Evolutionary conservation across 2,797 vertebrate species (phyloP).

Genomic region (Gadopsis bispinosus): DNA sequence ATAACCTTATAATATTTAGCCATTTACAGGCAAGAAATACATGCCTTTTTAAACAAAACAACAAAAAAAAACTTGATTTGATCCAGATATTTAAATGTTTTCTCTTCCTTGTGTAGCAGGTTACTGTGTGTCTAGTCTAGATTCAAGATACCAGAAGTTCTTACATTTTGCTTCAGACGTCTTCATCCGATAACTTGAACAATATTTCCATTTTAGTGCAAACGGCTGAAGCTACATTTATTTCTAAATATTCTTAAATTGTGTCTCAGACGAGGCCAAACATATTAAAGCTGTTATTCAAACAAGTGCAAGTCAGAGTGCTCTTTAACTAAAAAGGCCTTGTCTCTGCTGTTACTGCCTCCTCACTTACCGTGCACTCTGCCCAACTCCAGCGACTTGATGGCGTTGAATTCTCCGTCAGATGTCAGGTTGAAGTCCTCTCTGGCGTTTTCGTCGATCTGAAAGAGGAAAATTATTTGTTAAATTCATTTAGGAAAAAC

Average conservation of each 20-base stretch:
- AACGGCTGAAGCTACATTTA: slow-evolving; percentile 11
- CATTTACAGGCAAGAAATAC: neutral
- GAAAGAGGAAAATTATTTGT: neutral
- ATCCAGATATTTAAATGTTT: neutral
- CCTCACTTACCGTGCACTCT: slow-evolving; percentile 34
- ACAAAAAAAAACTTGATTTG: neutral
- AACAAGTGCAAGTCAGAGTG: slow-evolving; percentile 10
- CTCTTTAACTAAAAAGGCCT: slow-evolving; percentile 19
- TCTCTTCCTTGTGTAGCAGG: neutral
- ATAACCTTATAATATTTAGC: neutral
- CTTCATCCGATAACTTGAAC: slow-evolving; percentile 6
- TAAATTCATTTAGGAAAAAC: neutral
- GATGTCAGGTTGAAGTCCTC: slow-evolving; percentile 42
- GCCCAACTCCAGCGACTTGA: slow-evolving; percentile 33
- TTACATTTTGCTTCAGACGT: slow-evolving; percentile 15
- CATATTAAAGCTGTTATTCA: slow-evolving; percentile 29
- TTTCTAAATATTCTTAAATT: neutral
- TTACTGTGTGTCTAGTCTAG: neutral
- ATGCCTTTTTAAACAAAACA: no score
- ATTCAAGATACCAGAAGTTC: neutral
- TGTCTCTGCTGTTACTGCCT: slow-evolving; percentile 5
- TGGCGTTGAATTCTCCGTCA: slow-evolving; percentile 85
- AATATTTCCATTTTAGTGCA: slow-evolving; percentile 18
- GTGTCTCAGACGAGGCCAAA: slow-evolving; percentile 21
- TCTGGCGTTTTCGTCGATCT: slow-evolving; percentile 24